Evolutionary conservation across 2,797 vertebrate genomes (phyloP), one percentile per base, ranked within the genome.

Genomic region (Pseudochaenichthys georgianus): DNA sequence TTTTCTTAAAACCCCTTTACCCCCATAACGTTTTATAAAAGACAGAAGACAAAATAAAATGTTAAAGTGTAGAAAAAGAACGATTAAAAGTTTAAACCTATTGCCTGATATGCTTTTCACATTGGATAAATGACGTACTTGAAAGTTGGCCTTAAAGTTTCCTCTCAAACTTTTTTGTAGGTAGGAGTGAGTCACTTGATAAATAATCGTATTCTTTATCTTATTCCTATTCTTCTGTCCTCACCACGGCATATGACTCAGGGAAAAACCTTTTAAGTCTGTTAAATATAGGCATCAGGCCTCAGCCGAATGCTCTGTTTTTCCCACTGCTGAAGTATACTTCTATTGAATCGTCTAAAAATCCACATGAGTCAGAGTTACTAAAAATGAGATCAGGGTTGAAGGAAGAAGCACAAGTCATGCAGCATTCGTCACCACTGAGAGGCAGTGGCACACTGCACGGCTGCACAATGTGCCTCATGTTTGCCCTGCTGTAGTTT

Each of bases 401-500:
- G 47, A 48, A 46, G 15, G 42, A 54, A 43, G 64, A 60, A 17
- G 28, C 65, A 64, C 19, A 23, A 41, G 31, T 28, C 64, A 51
- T 71, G 81, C 70, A 79, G 69, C 50, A 31, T 69, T 55, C 6
- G 1, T 23, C 6, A 34, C 84, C 84, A 23, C 80, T 70, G n/a
- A 76, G 85, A 75, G 86, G 82, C 86, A 90, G 77, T 84, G 62
- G 67, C 61, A 79, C 70, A 73, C 59, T 43, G 53, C 19, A 53
- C 11, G 38, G 64, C 52, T 63, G 9, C 63, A 78, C 70, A 73
- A 64, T 68, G 59, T 12, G 48, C 48, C 64, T 52, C 78, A 43
- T 81, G 78, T 83, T 82, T 83, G 65, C 48, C 77, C 81, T 88
- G 81, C 77, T 80, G 74, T 72, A 70, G 65, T 75, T 68, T 70